Evolutionary conservation across 1,140 invertebrate genomes (phyloP).

Genomic region (Camponotus vicinus): DNA sequence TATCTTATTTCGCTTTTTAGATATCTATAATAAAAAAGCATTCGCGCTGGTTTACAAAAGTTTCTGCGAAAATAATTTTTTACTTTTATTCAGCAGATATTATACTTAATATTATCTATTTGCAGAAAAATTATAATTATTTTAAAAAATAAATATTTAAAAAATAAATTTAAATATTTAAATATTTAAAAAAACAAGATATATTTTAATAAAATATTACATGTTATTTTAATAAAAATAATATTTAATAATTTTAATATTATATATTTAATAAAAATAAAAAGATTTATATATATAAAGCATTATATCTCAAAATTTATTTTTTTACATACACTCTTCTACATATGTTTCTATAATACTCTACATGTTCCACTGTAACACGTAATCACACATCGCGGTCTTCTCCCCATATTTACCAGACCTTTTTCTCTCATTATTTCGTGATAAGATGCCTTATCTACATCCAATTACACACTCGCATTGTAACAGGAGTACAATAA

Average conservation of each 20-base stretch:
- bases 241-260: too few species aligned
- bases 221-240: too few species aligned
- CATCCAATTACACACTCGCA: background rate
- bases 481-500: slow-evolving; percentile 24
- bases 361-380: background rate
- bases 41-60: background rate
- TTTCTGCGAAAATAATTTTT: background rate
- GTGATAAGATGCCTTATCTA: slow-evolving; percentile 39
- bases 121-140: too few species aligned
- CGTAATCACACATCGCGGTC: background rate
- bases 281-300: too few species aligned
- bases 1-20: background rate
- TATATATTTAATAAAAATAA: too few species aligned
- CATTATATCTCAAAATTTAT: too few species aligned
- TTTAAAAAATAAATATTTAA: too few species aligned
- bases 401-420: background rate
- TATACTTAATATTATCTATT: background rate
- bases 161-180: too few species aligned
- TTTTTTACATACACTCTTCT: background rate
- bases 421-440: background rate
- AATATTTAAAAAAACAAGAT: too few species aligned
- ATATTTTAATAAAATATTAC: too few species aligned
- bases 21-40: too few species aligned
- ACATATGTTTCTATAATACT: background rate
- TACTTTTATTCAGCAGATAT: background rate